Percentiles rank a stretch among this genome's conserved stretches.
phyloP scores from a whole-genome alignment of 2,888 invertebrate genomes.

The Ommatoiulus sabulosus region DNA sequence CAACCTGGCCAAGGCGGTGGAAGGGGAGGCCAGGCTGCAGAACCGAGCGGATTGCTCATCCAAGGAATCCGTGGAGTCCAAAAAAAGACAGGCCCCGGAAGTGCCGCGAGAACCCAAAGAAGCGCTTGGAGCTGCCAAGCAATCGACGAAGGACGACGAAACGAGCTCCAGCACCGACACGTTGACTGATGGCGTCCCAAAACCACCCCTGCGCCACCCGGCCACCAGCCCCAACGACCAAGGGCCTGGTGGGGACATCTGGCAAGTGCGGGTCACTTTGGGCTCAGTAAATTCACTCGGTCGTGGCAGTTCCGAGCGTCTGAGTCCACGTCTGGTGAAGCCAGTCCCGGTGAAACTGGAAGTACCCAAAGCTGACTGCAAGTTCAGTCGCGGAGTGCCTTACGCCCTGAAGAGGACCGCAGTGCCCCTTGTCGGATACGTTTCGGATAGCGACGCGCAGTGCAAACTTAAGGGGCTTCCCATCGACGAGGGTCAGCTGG shows the following conservation, averaged over 20 bases:
- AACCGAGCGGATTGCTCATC: not conserved
- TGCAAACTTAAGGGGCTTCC: slow-evolving; percentile 51
- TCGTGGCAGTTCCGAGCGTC: not conserved
- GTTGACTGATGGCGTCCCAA: slow-evolving; percentile 66
- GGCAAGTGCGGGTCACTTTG: slow-evolving; percentile 59
- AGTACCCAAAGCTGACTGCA: not conserved
- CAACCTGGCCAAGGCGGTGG: slow-evolving; percentile 68
- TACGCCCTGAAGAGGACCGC: not conserved
- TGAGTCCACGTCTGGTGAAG: not conserved
- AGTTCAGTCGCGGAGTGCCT: not conserved
- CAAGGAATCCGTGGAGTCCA: not conserved
- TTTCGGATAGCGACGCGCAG: slow-evolving; percentile 55
- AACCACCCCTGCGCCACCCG: not conserved
- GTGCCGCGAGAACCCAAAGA: slow-evolving; percentile 6
- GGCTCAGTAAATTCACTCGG: slow-evolving; percentile 16
- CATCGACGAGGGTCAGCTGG: slow-evolving; percentile 71
- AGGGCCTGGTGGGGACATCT: slow-evolving; percentile 56
- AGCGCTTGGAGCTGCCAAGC: too few species aligned
- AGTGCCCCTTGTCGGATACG: slow-evolving; percentile 45
- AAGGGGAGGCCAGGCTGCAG: not conserved
- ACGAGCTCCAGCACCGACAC: slow-evolving; percentile 66
- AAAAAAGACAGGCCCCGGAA: not conserved
- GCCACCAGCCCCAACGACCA: slow-evolving; percentile 47
- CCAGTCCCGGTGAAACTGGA: slow-evolving; percentile 53
- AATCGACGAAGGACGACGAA: slow-evolving; percentile 55